Evolutionary conservation across 1,140 invertebrate genomes (phyloP).

Genomic region (Rhynchophorus ferrugineus): DNA sequence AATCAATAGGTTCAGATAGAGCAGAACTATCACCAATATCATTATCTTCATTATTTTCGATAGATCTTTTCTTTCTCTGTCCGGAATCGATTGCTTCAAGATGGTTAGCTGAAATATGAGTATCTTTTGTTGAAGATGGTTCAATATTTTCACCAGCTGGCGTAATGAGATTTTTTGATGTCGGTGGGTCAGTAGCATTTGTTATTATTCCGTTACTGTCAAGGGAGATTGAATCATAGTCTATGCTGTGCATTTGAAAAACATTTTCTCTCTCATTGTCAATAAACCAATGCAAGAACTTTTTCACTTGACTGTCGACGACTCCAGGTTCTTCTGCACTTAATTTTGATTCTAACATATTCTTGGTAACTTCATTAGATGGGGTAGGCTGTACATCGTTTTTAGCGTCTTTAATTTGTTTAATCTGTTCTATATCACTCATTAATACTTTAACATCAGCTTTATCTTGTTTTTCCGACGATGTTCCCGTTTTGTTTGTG

Average conservation of each 20-base stretch:
- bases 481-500: too few relatives aligned
- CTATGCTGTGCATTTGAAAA: not conserved
- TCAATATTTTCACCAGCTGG: not conserved
- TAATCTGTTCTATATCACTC: too few relatives aligned
- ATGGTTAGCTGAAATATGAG: too few relatives aligned
- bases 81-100: too few relatives aligned
- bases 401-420: not conserved
- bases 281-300: not conserved
- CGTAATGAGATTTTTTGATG: too few relatives aligned
- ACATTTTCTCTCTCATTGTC: not conserved
- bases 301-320: slow-evolving; percentile 1
- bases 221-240: not conserved
- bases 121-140: not conserved
- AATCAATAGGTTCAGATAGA: too few relatives aligned
- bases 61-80: too few relatives aligned
- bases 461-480: too few relatives aligned
- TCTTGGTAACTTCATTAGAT: not conserved
- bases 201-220: too few relatives aligned
- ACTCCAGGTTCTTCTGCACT: not conserved
- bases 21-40: too few relatives aligned
- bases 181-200: not conserved
- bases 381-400: not conserved
- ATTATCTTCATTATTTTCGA: too few relatives aligned
- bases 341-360: not conserved
- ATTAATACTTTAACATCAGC: too few relatives aligned